Conservation (phyloP, 2,888 invertebrate genomes). For the Leptinotarsa juncta region DNA sequence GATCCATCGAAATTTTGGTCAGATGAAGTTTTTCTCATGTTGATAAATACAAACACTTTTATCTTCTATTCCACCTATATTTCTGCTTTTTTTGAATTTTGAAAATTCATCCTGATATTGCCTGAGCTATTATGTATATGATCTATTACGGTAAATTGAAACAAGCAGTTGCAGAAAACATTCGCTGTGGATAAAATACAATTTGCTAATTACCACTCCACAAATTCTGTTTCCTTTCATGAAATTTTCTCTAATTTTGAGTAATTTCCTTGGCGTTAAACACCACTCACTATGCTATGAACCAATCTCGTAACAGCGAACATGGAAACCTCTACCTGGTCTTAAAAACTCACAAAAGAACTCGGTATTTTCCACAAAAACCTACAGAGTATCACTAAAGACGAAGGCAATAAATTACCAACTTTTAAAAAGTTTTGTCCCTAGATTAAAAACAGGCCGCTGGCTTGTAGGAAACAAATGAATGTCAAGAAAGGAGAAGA, state of each 20-base stretch:
- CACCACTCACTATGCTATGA: slow-evolving; percentile 28
- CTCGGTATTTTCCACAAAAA: slow-evolving; percentile 46
- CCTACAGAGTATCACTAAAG: slow-evolving; percentile 47
- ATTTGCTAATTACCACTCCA: slow-evolving; percentile 44
- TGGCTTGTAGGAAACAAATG: slow-evolving; percentile 65
- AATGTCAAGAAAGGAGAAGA: slow-evolving; percentile 64
- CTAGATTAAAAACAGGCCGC: slow-evolving; percentile 66
- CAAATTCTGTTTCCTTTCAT: slow-evolving; percentile 45
- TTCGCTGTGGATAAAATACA: slow-evolving; percentile 35
- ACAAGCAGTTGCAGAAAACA: slow-evolving; percentile 30
- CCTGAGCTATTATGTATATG: not conserved
- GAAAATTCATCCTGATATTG: not conserved
- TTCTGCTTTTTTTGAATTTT: too few relatives aligned
- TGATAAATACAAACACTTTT: too few relatives aligned
- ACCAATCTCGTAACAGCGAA: slow-evolving; percentile 27
- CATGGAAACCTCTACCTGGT: slow-evolving; percentile 33
- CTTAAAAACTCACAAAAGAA: slow-evolving; percentile 48
- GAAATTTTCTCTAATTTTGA: slow-evolving; percentile 47
- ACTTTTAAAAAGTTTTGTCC: slow-evolving; percentile 64
- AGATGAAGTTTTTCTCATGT: too few relatives aligned
- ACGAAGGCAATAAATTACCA: slow-evolving; percentile 61
- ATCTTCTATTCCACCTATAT: too few relatives aligned
- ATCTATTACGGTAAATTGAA: not conserved
- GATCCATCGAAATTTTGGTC: too few relatives aligned
- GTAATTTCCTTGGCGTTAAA: slow-evolving; percentile 37